Evolutionary conservation across 2,888 invertebrate species (phyloP), one percentile per base, ranked within the genome.

Genomic region (Nasonovia ribisnigri): DNA sequence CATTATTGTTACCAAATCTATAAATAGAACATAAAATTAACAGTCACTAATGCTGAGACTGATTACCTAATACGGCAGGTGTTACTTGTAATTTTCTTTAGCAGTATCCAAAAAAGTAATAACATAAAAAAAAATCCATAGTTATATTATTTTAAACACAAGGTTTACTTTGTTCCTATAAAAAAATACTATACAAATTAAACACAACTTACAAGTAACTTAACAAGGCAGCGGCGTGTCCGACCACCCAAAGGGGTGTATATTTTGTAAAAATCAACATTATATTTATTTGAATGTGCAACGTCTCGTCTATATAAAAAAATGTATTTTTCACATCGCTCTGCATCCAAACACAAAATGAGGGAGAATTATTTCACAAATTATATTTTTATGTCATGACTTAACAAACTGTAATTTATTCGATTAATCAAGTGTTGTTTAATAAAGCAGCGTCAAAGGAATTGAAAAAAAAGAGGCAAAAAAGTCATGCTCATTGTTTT

Each of bases 391-490:
- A 57, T 16, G 57, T 43, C 54, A 29, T 43, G 84, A 46, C 36
- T 84, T 51, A 90, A 77, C 77, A 36, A 36, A 84, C 89, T 29
- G 51, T 42, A 42, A 91, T 54, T 51, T 20, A 91, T 84, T 84
- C 84, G 51, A 91, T 91, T 91, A 91, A 91, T 91, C 54, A 29
- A 84, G 51, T 84, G 84, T 84, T 84, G 51, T 84, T 91, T 54
- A 51, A 84, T 84, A 84, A 42, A 84, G 51, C 42, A 29, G 20
- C 91, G 51, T 84, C 84, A 54, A 84, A 91, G 90, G 90, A 48
- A 51, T 84, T 77, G 90, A 29, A 60, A 90, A 54, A 46, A 89
- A 42, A 90, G 26, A n/a, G 20, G 11, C 36, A 89, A 54, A 89
- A 43, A 43, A 89, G 67, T 46, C 77, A 36, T 42, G 42, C 46